Percentiles rank a stretch among this genome's conserved stretches.
Conservation (phyloP, 2,797 vertebrate species). For the Hephaestus fuliginosus region DNA sequence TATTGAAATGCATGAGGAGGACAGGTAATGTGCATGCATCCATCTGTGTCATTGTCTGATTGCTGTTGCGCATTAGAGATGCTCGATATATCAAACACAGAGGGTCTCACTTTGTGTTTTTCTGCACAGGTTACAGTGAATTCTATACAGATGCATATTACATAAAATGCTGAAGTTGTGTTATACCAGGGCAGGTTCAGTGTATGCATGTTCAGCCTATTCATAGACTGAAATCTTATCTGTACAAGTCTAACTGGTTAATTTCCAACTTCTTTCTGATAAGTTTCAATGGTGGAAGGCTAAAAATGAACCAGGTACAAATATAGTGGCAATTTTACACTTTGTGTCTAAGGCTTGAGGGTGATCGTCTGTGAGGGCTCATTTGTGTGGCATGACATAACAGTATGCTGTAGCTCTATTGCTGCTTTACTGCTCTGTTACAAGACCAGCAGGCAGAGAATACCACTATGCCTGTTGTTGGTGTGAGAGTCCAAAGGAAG, state of each 20-base stretch:
- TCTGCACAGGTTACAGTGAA: not conserved
- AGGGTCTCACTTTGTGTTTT: not conserved
- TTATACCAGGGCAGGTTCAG: no score
- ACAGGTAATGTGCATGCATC: not conserved
- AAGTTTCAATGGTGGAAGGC: not conserved
- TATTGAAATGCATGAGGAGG: not conserved
- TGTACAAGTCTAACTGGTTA: not conserved
- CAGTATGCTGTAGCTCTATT: not conserved
- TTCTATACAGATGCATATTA: not conserved
- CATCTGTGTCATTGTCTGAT: not conserved
- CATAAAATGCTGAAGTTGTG: no score
- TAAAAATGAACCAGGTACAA: not conserved
- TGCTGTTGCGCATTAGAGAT: not conserved
- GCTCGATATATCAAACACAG: not conserved
- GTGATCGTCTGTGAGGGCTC: not conserved
- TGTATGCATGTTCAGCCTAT: not conserved
- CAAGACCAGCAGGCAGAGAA: not conserved
- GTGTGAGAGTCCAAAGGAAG: slow-evolving; percentile 25
- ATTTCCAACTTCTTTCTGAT: not conserved
- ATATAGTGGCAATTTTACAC: not conserved
- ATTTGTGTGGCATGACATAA: not conserved
- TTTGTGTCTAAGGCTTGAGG: not conserved
- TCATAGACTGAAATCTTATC: not conserved
- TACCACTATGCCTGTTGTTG: not conserved
- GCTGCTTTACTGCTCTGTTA: slow-evolving; percentile 1